Evolutionary conservation across 2,113 vertebrate species (phyloP).

Genomic region (Chionis minor): DNA sequence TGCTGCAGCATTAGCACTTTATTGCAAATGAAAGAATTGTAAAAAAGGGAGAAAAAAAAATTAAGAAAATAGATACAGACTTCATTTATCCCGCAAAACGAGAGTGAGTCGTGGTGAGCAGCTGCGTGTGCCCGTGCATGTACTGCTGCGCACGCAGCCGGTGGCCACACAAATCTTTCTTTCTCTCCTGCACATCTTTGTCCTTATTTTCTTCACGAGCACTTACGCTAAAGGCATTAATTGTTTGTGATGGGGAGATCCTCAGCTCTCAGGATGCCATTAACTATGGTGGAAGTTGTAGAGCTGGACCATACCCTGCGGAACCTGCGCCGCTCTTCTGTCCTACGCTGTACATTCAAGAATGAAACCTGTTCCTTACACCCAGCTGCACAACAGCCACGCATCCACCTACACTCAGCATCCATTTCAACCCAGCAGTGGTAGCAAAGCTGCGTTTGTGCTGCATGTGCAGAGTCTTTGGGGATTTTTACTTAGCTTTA

Average conservation of each 20-base stretch:
- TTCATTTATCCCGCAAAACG: too few species aligned
- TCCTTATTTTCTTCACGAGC: neutral
- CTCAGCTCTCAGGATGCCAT: neutral
- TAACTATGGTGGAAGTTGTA: neutral
- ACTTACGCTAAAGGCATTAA: neutral
- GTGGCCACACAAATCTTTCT: neutral
- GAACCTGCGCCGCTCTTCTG: neutral
- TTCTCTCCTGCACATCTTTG: neutral
- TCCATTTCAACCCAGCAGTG: neutral
- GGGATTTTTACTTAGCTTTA: neutral
- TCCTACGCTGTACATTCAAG: rapidly evolving
- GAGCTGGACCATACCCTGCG: rapidly evolving
- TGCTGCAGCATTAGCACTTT: too few species aligned
- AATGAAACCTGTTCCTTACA: neutral
- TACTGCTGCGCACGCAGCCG: neutral
- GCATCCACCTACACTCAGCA: neutral
- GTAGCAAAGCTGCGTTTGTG: neutral
- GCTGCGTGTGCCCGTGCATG: too few species aligned
- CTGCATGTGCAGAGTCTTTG: neutral
- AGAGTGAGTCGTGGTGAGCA: neutral
- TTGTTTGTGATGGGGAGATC: neutral
- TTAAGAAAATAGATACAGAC: too few species aligned
- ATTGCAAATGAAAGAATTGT: too few species aligned
- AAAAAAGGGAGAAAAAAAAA: too few species aligned
- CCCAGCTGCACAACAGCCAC: neutral